Percentiles rank a stretch among this genome's conserved stretches.
phyloP scores from a whole-genome alignment of 1,140 invertebrate species.

The Tigriopus japonicus region DNA sequence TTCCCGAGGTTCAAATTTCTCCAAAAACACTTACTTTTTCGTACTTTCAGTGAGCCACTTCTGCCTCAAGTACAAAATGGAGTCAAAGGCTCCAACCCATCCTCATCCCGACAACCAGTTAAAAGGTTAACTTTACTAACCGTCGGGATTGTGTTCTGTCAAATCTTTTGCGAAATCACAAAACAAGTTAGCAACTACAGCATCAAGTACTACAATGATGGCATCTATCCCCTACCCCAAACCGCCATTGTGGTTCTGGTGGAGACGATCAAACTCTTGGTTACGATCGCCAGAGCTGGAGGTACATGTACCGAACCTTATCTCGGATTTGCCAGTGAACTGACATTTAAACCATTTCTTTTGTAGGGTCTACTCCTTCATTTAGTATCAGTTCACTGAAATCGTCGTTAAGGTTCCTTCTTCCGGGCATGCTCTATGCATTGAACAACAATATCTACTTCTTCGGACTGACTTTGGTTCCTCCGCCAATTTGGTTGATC shows the following conservation, averaged over 20 bases:
- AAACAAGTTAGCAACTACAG: conserved; percentile 11
- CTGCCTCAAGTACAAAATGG: too few relatives aligned
- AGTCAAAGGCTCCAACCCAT: too few relatives aligned
- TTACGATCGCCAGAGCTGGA: not conserved
- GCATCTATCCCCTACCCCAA: conserved; percentile 7
- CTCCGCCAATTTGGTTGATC: conserved; percentile 14
- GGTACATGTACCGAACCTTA: not conserved
- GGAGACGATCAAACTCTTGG: conserved; percentile 4
- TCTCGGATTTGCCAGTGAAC: too few relatives aligned
- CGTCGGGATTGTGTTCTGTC: not conserved
- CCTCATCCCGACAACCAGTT: too few relatives aligned
- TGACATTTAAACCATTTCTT: not conserved
- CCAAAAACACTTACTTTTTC: too few relatives aligned
- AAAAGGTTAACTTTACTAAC: conserved; percentile 4
- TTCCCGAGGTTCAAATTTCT: too few relatives aligned
- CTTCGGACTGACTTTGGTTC: conserved; percentile 7
- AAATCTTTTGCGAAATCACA: conserved; percentile 3
- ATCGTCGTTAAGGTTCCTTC: not conserved
- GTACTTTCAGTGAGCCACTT: too few relatives aligned
- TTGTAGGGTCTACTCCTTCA: not conserved
- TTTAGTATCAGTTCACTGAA: not conserved
- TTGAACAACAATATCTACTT: conserved; percentile 14
- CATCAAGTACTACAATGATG: conserved; percentile 11
- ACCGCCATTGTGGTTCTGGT: conserved; percentile 10
- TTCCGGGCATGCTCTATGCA: conserved; percentile 8